A percentile compares a stretch with the other conserved stretches of the same genome.
phyloP scores from a whole-genome alignment of 2,113 vertebrate species.

The Sialia sialis region DNA sequence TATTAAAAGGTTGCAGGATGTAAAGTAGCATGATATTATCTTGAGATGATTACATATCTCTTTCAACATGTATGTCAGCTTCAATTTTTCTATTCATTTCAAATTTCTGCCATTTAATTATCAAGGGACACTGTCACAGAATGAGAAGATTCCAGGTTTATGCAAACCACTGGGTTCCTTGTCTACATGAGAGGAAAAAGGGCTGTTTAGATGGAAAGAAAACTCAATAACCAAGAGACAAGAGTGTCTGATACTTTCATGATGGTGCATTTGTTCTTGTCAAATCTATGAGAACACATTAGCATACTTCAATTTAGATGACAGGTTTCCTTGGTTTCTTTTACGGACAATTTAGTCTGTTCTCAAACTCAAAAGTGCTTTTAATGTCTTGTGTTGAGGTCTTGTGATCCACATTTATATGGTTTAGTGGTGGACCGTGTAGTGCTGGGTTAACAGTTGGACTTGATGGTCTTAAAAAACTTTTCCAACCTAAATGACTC shows the following conservation, averaged over 20 bases:
- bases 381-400: not conserved
- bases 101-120: constrained; percentile 36
- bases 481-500: not conserved
- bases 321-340: not conserved
- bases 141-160: not conserved
- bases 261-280: not conserved
- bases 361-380: not conserved
- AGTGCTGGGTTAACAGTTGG: not conserved
- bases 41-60: not conserved
- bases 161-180: not conserved
- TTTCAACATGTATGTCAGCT: constrained; percentile 33
- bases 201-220: not conserved
- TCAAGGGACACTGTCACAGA: not conserved
- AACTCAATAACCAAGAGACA: not conserved
- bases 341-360: not conserved
- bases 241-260: not conserved
- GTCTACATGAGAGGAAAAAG: not conserved
- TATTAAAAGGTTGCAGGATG: not conserved
- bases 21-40: not conserved
- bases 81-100: constrained; percentile 30
- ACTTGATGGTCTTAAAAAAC: not conserved
- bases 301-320: not conserved
- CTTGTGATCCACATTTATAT: not conserved
- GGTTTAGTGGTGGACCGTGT: not conserved
- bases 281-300: not conserved